Percentiles rank a stretch among this genome's conserved stretches.
These are phyloP conservation scores for Syrista parreyssii DNA, from an alignment of 2,888 invertebrate genomes.

Conservation along the genomic window DNA sequence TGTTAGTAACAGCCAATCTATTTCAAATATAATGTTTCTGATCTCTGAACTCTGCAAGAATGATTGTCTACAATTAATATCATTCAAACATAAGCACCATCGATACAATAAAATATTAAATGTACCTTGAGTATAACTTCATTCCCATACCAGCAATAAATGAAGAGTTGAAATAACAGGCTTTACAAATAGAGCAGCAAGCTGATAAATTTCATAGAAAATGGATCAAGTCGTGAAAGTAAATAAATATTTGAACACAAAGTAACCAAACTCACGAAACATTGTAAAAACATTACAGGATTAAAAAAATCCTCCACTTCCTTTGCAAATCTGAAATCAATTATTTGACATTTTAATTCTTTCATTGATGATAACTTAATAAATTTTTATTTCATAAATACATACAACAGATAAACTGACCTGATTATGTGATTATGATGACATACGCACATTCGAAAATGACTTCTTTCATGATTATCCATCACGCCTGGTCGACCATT, in stretches of 20 bases:
- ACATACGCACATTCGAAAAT: background rate
- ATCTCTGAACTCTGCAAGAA: slow-evolving; percentile 31
- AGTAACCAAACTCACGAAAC: slow-evolving; percentile 21
- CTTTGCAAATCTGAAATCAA: slow-evolving; percentile 14
- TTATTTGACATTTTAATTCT: no score
- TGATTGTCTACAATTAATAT: no score
- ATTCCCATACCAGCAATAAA: slow-evolving; percentile 38
- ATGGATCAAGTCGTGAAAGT: slow-evolving; percentile 15
- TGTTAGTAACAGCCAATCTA: slow-evolving; percentile 33
- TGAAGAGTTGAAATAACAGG: slow-evolving; percentile 32
- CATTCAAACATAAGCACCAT: no score
- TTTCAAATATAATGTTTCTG: slow-evolving; percentile 33
- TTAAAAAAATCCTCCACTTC: slow-evolving; percentile 24
- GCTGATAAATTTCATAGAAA: slow-evolving; percentile 17
- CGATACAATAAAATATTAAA: no score
- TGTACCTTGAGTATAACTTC: slow-evolving; percentile 31
- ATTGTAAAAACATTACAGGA: slow-evolving; percentile 27
- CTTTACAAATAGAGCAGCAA: slow-evolving; percentile 21
- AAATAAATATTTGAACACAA: slow-evolving; percentile 33
- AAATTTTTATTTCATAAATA: background rate
- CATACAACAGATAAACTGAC: slow-evolving; percentile 5
- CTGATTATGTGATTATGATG: slow-evolving; percentile 23
- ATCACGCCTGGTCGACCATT: background rate
- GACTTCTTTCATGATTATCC: no score
- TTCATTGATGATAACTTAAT: no score